Evolutionary conservation across 2,888 invertebrate species (phyloP).

Genomic region (Euspilapteryx auroguttella): DNA sequence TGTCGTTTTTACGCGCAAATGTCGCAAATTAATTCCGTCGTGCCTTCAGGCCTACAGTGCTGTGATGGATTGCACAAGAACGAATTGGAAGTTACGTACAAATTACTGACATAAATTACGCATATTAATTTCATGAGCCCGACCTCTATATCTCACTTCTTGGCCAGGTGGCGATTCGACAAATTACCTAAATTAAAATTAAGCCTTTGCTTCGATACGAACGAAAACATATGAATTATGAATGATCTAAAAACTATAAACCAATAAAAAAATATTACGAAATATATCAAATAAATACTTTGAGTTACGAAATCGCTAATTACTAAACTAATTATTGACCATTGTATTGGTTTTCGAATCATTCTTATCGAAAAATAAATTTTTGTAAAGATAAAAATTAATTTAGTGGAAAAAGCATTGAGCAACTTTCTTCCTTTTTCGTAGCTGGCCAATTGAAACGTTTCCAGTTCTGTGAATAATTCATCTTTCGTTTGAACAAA

Average conservation of each 20-base stretch:
- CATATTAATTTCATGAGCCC: constrained; percentile 53
- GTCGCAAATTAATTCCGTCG: constrained; percentile 36
- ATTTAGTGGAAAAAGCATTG: constrained; percentile 58
- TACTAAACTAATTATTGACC: no score
- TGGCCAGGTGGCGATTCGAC: constrained; percentile 43
- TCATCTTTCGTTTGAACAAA: constrained; percentile 62
- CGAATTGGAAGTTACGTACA: constrained; percentile 52
- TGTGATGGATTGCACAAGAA: constrained; percentile 53
- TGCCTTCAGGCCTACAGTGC: no score
- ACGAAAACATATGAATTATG: no score
- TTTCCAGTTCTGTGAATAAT: constrained; percentile 62
- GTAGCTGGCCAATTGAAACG: constrained; percentile 62
- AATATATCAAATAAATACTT: neutral
- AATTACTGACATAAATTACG: constrained; percentile 57
- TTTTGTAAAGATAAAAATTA: constrained; percentile 41
- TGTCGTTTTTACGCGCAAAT: constrained; percentile 20
- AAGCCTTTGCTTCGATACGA: no score
- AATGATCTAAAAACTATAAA: no score
- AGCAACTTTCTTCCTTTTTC: constrained; percentile 50
- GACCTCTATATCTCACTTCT: constrained; percentile 32
- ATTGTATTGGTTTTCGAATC: no score
- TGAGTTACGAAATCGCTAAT: no score
- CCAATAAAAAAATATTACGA: neutral
- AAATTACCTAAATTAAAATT: no score
- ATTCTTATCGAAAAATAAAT: no score